Evolutionary conservation across 2,888 invertebrate genomes (phyloP).

Genomic region (Melanostoma mellinum): DNA sequence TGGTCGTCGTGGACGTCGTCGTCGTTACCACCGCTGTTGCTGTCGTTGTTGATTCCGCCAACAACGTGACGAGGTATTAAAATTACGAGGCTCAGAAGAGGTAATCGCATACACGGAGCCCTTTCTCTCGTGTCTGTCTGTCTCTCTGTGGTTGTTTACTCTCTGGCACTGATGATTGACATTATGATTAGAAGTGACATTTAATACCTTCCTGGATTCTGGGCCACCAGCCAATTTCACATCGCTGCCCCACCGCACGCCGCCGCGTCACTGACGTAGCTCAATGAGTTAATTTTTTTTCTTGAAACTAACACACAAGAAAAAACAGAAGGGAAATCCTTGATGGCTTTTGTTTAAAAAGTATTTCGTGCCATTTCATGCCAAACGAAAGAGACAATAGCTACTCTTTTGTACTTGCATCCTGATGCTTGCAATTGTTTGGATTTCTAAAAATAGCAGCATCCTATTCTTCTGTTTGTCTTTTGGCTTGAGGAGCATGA

Average conservation of each 20-base stretch:
- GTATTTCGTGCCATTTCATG: slow-evolving; percentile 5
- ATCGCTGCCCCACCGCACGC: background rate
- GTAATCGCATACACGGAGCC: slow-evolving; percentile 44
- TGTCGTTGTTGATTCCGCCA: slow-evolving; percentile 38
- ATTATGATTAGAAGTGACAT: slow-evolving; percentile 65
- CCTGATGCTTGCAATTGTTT: slow-evolving; percentile 42
- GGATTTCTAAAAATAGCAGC: slow-evolving; percentile 21
- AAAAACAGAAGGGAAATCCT: background rate
- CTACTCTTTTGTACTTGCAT: background rate
- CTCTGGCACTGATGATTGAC: slow-evolving; percentile 49
- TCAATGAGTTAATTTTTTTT: too few species aligned
- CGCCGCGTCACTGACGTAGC: background rate
- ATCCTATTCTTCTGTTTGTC: slow-evolving; percentile 1
- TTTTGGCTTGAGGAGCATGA: slow-evolving; percentile 1
- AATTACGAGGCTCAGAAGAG: slow-evolving; percentile 55
- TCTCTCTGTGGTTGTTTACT: slow-evolving; percentile 19
- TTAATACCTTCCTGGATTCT: slow-evolving; percentile 60
- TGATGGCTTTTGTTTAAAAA: slow-evolving; percentile 1
- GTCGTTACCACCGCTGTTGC: slow-evolving; percentile 34
- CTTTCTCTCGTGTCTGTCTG: slow-evolving; percentile 47
- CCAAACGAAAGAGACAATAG: slow-evolving; percentile 8
- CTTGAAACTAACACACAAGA: background rate
- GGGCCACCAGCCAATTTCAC: slow-evolving; percentile 43
- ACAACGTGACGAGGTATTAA: slow-evolving; percentile 68
- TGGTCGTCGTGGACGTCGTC: slow-evolving; percentile 29